These are phyloP conservation scores for Diaprepes abbreviatus DNA, from an alignment of 2,888 invertebrate species.

Conservation along the genomic window DNA sequence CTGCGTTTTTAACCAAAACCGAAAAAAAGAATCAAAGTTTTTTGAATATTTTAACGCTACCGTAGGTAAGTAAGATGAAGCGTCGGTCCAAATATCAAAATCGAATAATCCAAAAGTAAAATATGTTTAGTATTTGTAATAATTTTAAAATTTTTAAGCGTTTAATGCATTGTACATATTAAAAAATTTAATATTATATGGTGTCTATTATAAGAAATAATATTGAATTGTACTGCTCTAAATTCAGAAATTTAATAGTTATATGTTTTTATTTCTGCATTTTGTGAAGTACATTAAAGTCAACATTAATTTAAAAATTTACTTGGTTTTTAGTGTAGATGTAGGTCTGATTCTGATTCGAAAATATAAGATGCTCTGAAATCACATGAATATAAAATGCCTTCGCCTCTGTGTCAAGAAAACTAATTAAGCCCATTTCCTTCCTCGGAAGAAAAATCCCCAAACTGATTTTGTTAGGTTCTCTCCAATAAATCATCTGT, in stretches of 20 bases:
- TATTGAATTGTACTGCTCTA: constrained; percentile 1
- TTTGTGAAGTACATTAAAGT: constrained; percentile 14
- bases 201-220: constrained; percentile 39
- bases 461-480: no score
- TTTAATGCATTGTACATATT: constrained; percentile 41
- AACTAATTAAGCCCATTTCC: no score
- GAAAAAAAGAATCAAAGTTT: constrained; percentile 22
- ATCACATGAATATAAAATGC: no score
- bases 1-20: constrained; percentile 20
- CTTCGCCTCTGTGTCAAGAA: no score
- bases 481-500: no score
- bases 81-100: constrained; percentile 40
- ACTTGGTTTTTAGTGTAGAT: no score
- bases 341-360: no score
- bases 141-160: constrained; percentile 23
- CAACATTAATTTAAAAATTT: constrained; percentile 11
- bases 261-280: constrained; percentile 21
- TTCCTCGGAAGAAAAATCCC: no score
- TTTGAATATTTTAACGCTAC: not conserved
- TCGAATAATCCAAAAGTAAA: constrained; percentile 22
- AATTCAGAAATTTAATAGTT: constrained; percentile 19
- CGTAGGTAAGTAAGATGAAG: not conserved
- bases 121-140: constrained; percentile 21
- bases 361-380: no score
- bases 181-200: constrained; percentile 38